Evolutionary conservation across 2,113 vertebrate genomes (phyloP), one percentile per base, ranked within the genome.

Genomic region (Melanostigma gelatinosum): DNA sequence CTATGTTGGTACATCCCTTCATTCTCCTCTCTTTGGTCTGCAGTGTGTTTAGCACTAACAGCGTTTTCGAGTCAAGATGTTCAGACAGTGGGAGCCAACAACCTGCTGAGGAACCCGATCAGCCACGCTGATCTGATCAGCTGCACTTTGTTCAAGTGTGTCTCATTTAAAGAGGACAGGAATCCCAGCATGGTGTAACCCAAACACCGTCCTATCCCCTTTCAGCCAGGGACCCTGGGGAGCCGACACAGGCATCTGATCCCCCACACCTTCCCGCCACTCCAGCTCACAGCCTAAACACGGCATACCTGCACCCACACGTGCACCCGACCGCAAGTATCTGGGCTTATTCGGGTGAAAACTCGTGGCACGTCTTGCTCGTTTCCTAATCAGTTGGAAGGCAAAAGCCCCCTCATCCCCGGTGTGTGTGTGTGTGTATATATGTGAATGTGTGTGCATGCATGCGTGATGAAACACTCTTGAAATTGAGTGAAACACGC

Each of bases 151-250:
- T 90, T 92, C 85, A 24, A 89, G 77, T 87, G 88, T 81, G 89
- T 92, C 90, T 88, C 84, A 84, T 89, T 92, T 92, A 92, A 94
- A 89, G 82, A 89, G 82, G 73, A 90, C 91, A 82, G 90, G 75
- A 24, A 83, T 90, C 85, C 72, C 87, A 83, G 90, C 86, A 9
- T 82, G 90, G 70, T 3, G 74, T 24, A 94, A 90, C 89, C 93
- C 92, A 94, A 94, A 95, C 94, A 94, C 68, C n/a, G 38, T 58
- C 77, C 78, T 87, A 89, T 95, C 91, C 77, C 66, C 84, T 95
- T 94, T 88, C 93, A 89, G 74, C 8, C 20, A 1, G 72, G 58
- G 54, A 80, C 79, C 83, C 85, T 2, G 54, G 77, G 40, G 87
- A 84, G 84, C 75, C 18, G 15, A 75, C 52, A 7, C 57, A 57